Evolutionary conservation across 2,797 vertebrate species (phyloP), one percentile per base, ranked within the genome.

Genomic region (Chaenodraco wilsoni): DNA sequence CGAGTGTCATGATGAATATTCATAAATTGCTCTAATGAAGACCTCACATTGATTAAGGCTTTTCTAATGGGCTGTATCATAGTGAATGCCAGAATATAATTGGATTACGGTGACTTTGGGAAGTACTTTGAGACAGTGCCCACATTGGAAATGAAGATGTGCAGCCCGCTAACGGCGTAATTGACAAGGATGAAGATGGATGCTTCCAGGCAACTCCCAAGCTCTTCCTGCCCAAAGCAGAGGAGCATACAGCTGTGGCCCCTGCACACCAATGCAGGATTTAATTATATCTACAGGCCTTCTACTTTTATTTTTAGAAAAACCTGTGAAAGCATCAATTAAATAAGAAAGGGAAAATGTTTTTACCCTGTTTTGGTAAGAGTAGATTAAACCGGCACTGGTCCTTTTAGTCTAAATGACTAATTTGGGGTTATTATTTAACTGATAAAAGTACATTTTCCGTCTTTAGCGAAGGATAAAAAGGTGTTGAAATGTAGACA

Each of bases 61-160:
- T 85, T 88, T 91, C 88, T 91, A 93, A 92, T 91, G 88, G 84
- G 81, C 81, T 79, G 85, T 72, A 86, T 90, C 81, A 60, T 55
- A 84, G 85, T 45, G 69, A 84, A 87, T 54, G 87, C 84, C 86
- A 85, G 87, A 70, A 73, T 88, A 50, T 93, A 92, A 94, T 93
- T 90, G 86, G 91, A 92, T 94, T 92, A 90, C 67, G 78, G 89
- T 89, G 91, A 93, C 91, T 93, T 92, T 93, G 90, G 89, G 88
- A 91, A 91, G 89, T 88, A 91, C 90, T 93, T 89, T 87, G 89
- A 91, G 89, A 90, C 83, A 71, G 85, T 80, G 88, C 80, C 88
- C 87, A 91, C 86, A 79, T 83, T 88, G 86, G 84, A 90, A 86
- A 92, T 88, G 87, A 91, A 92, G 91, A 92, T 84, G 84, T 84